Evolutionary conservation across 92 coral and sea anemone genomes (phyloP), one percentile per base, ranked within the genome.

Genomic region (Desmophyllum pertusum): DNA sequence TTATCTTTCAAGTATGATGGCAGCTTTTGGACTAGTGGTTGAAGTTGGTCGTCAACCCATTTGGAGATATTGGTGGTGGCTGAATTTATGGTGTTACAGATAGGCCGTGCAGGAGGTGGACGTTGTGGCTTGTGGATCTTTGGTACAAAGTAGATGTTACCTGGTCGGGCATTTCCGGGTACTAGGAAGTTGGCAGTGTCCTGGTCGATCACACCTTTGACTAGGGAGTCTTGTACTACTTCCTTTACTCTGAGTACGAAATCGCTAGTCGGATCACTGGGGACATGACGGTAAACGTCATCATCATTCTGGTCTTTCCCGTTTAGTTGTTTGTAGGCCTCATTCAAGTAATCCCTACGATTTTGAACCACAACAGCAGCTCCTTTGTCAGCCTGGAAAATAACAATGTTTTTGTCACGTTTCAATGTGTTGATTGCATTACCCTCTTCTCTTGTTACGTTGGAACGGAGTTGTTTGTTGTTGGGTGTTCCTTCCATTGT

Each of bases 341-440:
- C n/a, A n/a, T n/a, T n/a, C n/a, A n/a, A n/a, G n/a, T n/a, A n/a
- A n/a, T 51, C 59, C 19, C 59, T 13, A 2, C 23, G 17, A 14
- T 51, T 51, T 13, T 51, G 59, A 2, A 51, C 19, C 10, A 51
- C 59, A 11, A 51, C 59, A 11, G 59, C 59, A 3, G 17, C 59
- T 4, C 59, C 59, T 51, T 51, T 43, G 50, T 76, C 81, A 14
- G 64, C 81, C 21, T 78, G 50, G 50, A 78, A 74, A n/a, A 74
- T 74, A 35, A 74, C 79, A 43, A 74, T 74, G 17, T 29, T 46
- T 5, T 19, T 48, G 79, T 71, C 77, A 48, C 33, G 77, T 38
- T 71, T 71, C 0, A 71, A 48, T 19, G 50, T 37, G 50, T 6
- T 74, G 9, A 74, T 48, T 42, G 79, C 79, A 13, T 74, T 37